phyloP scores from a whole-genome alignment of 2,888 invertebrate species.

The Lutraria lutraria region DNA sequence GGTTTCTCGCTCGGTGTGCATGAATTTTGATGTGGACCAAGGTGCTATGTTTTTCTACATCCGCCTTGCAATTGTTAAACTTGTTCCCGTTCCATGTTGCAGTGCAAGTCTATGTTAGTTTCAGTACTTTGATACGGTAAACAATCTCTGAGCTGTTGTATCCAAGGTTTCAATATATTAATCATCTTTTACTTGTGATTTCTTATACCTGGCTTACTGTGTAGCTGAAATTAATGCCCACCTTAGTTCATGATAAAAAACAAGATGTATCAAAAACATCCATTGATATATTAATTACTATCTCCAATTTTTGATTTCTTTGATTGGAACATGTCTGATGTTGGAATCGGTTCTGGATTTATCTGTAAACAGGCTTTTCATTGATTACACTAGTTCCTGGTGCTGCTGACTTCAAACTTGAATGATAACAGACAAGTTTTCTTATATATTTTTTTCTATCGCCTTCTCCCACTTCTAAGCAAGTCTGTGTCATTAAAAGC shows the following conservation, averaged over 20 bases:
- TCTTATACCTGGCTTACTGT: neutral
- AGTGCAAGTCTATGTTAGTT: too few species aligned
- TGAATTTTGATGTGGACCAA: too few species aligned
- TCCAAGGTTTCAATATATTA: too few species aligned
- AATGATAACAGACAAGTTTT: neutral
- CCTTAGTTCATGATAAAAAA: neutral
- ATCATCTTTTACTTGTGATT: too few species aligned
- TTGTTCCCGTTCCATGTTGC: too few species aligned
- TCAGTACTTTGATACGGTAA: too few species aligned
- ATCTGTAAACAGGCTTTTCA: neutral
- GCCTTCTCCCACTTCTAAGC: conserved; percentile 2
- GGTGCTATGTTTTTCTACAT: too few species aligned
- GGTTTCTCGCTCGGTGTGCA: too few species aligned
- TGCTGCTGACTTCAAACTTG: conserved; percentile 6
- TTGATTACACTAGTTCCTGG: neutral
- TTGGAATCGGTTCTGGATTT: neutral
- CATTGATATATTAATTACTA: neutral
- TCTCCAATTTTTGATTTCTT: neutral
- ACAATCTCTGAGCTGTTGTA: too few species aligned
- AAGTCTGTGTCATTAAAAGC: conserved; percentile 10
- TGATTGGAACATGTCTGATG: conserved; percentile 12
- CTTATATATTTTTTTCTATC: neutral
- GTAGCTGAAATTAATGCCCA: neutral
- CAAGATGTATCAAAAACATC: neutral
- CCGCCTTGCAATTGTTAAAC: too few species aligned